Evolutionary conservation across 2,797 vertebrate species (phyloP).

Genomic region (Ambastaia sidthimunki): DNA sequence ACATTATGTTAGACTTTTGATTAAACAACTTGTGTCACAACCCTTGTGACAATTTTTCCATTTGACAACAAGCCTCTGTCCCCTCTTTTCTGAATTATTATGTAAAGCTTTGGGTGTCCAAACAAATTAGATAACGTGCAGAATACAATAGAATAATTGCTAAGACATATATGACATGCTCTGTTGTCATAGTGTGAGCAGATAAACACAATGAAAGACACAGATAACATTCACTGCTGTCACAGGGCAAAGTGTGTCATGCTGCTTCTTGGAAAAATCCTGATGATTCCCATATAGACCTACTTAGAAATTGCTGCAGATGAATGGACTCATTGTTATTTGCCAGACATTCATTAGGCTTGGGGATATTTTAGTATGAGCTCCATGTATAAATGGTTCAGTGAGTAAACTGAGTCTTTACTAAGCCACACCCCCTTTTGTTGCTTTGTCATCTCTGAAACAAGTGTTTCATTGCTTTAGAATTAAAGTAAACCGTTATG

Average conservation of each 20-base stretch:
- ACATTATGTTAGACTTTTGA: background rate
- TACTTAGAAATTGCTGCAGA: constrained; percentile 10
- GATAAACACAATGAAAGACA: background rate
- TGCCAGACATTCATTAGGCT: constrained; percentile 18
- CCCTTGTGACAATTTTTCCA: background rate
- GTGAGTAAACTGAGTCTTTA: background rate
- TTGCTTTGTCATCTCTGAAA: background rate
- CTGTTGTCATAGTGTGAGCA: constrained; percentile 3
- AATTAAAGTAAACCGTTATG: background rate
- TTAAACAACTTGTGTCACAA: background rate
- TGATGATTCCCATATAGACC: constrained; percentile 30
- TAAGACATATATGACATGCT: constrained; percentile 6
- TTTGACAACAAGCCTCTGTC: background rate
- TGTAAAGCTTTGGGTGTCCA: background rate
- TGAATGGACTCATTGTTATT: constrained; percentile 36
- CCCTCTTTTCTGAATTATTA: background rate
- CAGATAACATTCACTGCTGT: constrained; percentile 19
- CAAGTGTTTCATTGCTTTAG: background rate
- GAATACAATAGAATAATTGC: background rate
- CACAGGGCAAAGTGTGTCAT: constrained; percentile 16
- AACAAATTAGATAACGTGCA: background rate
- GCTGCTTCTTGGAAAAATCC: constrained; percentile 5
- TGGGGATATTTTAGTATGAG: background rate
- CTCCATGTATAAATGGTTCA: background rate
- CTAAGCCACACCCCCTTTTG: background rate